Percentiles rank a stretch among this genome's conserved stretches.
Evolutionary conservation across 1,140 invertebrate species (phyloP).

Genomic region (Conus betulinus): DNA sequence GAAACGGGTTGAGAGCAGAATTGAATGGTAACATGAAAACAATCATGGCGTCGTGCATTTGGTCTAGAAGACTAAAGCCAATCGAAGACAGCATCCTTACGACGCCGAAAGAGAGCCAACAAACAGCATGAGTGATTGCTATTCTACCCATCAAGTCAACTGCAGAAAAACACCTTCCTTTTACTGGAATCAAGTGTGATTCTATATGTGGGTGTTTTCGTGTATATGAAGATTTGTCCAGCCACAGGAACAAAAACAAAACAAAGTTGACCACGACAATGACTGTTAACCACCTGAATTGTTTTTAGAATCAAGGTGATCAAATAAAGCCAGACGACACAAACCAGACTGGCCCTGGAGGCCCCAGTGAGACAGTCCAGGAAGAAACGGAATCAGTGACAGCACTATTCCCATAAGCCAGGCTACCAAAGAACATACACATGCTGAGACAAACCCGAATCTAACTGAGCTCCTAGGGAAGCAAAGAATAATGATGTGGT

Average conservation of each 20-base stretch:
- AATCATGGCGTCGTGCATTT: no score
- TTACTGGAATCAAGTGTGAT: slow-evolving; percentile 16
- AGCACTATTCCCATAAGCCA: slow-evolving; percentile 48
- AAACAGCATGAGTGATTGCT: slow-evolving; percentile 46
- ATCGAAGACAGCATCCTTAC: slow-evolving; percentile 49
- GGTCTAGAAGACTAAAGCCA: no score
- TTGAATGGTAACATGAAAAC: no score
- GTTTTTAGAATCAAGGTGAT: slow-evolving; percentile 36
- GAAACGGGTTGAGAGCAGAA: no score
- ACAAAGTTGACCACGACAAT: slow-evolving; percentile 53
- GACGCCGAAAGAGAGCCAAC: slow-evolving; percentile 55
- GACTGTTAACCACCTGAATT: slow-evolving; percentile 42
- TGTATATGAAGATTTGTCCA: slow-evolving; percentile 52
- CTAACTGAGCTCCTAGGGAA: slow-evolving; percentile 50
- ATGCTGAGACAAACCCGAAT: slow-evolving; percentile 17
- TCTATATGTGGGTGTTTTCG: slow-evolving; percentile 12
- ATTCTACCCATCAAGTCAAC: slow-evolving; percentile 42
- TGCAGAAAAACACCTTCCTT: slow-evolving; percentile 30
- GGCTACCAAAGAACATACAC: neutral
- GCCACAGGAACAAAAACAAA: slow-evolving; percentile 41
- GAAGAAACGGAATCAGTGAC: slow-evolving; percentile 42
- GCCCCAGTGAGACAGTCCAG: slow-evolving; percentile 39
- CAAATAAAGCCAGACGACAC: slow-evolving; percentile 49
- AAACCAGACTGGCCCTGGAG: slow-evolving; percentile 52
- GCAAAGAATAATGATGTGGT: slow-evolving; percentile 54